Base-by-base conservation (phyloP, 2,113 vertebrate species). In the Tachuris rubrigastra region DNA sequence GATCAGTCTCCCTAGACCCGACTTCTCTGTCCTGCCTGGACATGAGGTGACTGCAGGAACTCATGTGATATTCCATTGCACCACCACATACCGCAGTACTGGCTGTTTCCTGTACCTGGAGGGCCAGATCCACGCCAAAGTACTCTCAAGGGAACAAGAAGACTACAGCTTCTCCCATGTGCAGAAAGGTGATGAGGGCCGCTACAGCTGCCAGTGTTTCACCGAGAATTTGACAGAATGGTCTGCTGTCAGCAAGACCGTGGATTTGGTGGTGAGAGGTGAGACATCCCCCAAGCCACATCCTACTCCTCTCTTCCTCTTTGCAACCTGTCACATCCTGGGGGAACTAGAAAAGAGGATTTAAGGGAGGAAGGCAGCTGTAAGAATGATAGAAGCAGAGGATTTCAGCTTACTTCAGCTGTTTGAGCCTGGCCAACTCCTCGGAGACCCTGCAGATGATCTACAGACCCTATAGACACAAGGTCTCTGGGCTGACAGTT, bases 171-270 rank as follows among this genome's bases (percentile, higher is more conserved):
- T 90, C 44, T 56, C 67, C 76, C 31, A 0, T 0, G 79, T 77
- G 62, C 53, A 33, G 41, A 9, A 52, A 39, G 68, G 37, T 12
- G 5, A 83, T 0, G 49, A 10, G 3, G 93, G 93, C 53, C 49
- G 24, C 89, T 96, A 96, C 89, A 95, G 89, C 75, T 95, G 91
- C 79, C 93, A 93, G 72, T 96, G 93, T 42, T 88, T 28, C 63
- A 22, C 8, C 19, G 2, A 0, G 7, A 4, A 0, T 66, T 28
- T 1, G 0, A 1, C 10, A 1, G 0, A 75, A 31, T 93, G 89
- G 83, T 92, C 89, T 37, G 30, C 58, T 39, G 53, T 42, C 58
- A 96, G 96, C 80, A 15, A 69, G 11, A 14, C 13, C 33, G 49
- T 92, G 89, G 71, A 88, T 42, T 21, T 96, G 67, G 83, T 76